These are phyloP conservation scores for Clanis bilineata DNA, from an alignment of 2,888 invertebrate genomes.

Conservation along the genomic window DNA sequence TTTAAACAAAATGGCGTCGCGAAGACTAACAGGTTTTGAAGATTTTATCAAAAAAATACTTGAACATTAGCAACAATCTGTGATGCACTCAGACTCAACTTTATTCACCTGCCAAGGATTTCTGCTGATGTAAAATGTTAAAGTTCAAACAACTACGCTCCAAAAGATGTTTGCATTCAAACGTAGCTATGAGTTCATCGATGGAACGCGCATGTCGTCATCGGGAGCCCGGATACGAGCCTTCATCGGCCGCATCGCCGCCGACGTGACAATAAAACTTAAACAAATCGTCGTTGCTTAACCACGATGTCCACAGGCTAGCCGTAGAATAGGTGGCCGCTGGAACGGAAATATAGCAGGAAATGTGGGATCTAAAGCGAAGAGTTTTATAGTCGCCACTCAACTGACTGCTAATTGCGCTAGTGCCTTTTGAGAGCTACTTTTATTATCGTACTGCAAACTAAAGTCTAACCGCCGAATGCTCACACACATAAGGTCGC, in stretches of 20 bases:
- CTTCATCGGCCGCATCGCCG: neutral
- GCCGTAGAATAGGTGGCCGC: neutral
- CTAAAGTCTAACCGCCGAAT: no score
- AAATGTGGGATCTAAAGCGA: neutral
- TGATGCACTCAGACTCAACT: constrained; percentile 34
- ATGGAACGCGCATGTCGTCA: constrained; percentile 33
- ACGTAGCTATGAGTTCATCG: constrained; percentile 51
- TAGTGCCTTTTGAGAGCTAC: no score
- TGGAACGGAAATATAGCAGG: neutral
- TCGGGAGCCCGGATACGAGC: constrained; percentile 28
- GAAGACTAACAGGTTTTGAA: neutral
- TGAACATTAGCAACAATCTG: constrained; percentile 6
- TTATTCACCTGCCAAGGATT: constrained; percentile 43
- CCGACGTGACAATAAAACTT: neutral
- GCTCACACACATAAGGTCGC: no score
- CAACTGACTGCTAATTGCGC: no score
- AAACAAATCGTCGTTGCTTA: no score
- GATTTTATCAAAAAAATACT: neutral
- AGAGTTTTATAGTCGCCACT: neutral
- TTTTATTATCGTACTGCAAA: no score
- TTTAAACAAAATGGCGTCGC: neutral
- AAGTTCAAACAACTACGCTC: constrained; percentile 40
- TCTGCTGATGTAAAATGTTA: constrained; percentile 38
- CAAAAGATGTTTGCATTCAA: constrained; percentile 27
- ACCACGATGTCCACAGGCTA: neutral